Base-by-base conservation (phyloP, 92 coral and sea anemone species). In the Zoanthus gigantus region DNA sequence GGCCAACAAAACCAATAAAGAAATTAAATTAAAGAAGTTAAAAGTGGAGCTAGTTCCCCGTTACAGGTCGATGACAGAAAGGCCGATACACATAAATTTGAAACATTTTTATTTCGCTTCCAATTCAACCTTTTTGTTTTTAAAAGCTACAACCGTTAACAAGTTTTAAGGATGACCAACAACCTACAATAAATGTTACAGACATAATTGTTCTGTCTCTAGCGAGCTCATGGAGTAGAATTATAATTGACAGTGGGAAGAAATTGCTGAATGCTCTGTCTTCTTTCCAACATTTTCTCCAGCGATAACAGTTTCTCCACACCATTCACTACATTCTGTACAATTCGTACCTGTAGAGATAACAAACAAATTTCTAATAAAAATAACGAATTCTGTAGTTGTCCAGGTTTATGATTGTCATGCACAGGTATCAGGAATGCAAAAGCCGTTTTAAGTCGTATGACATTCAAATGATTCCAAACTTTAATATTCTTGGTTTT, bases 221-320 rank as follows among this genome's bases (percentile, higher is more conserved):
- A 12, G 23, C 1, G 10, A 44, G 58, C n/a, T 18, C 46, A 50
- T 61, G 11, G 23, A n/a, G 32, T 11, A 5, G 45, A 17, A 7
- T 47, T 75, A 75, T 78, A 76, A 6, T 57, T 10, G 3, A 56
- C 63, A 63, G 48, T 46, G 1, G 89, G 84, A 71, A 86, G 85
- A 50, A 23, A 86, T 30, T 57, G 17, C 31, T 48, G 47, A 42
- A 93, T 90, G 45, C 91, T 95, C 57, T 89, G 89, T 52, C 94
- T 92, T 75, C 90, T 79, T 65, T 93, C 98, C 72, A 94, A 84
- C 88, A 89, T 83, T 84, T 76, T 87, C 91, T 92, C 95, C 61
- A 92, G 56, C 14, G 85, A 90, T 34, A 90, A 71, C 16, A 94
- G 76, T 60, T 88, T 90, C 10, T 83, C 84, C 6, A 94, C 91